These are phyloP conservation scores for Eutolmus rufibarbis DNA, from an alignment of 2,888 invertebrate species.

Conservation along the genomic window DNA sequence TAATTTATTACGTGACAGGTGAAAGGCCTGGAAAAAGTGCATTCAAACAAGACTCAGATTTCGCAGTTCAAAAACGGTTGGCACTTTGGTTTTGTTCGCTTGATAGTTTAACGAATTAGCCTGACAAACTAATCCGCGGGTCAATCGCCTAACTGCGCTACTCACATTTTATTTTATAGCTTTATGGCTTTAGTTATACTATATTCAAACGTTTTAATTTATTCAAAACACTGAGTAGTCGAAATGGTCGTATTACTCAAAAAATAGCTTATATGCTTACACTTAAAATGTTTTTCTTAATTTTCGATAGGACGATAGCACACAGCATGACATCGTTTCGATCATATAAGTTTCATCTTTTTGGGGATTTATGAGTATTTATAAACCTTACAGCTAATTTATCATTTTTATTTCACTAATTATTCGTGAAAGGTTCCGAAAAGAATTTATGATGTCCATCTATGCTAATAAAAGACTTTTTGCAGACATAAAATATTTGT, in stretches of 20 bases:
- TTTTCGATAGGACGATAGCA: neutral
- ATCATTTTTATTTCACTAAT: neutral
- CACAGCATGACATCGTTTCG: neutral
- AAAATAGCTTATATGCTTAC: neutral
- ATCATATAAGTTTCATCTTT: neutral
- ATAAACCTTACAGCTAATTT: neutral
- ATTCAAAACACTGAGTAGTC: neutral
- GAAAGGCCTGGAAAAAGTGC: conserved; percentile 3
- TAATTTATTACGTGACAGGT: conserved; percentile 11
- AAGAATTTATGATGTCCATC: neutral
- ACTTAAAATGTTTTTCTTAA: neutral
- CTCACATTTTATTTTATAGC: neutral
- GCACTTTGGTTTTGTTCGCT: neutral
- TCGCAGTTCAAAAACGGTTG: neutral
- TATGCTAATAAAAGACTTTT: neutral
- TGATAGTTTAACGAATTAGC: neutral
- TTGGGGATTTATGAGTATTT: neutral
- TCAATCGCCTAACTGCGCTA: neutral
- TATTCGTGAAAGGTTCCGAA: neutral
- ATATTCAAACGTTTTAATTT: neutral
- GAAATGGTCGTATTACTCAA: neutral
- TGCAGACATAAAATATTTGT: neutral
- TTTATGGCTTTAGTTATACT: neutral
- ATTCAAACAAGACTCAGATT: neutral
- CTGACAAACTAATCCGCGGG: neutral